Base-by-base conservation (phyloP, 2,797 vertebrate species). In the Rhyacichthys aspro region DNA sequence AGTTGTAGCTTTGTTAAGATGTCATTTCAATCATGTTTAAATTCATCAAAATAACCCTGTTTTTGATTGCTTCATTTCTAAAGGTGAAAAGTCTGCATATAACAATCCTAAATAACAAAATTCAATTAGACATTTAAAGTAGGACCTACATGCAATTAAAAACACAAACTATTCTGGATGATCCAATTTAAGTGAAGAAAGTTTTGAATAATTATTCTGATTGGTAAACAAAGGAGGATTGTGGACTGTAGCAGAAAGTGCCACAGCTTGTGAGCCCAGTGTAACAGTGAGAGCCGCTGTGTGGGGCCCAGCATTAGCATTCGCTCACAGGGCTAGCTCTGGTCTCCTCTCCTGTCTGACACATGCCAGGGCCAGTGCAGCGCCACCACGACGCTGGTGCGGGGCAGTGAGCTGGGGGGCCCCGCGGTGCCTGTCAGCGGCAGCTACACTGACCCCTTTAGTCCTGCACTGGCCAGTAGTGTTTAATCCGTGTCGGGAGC, bases 401-500 rank as follows among this genome's bases (percentile, higher is more conserved):
- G 7, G 80, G 74, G 82, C 84, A 78, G 84, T 88, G 78, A 59
- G 82, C 23, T 28, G 32, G 4, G 77, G 87, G 84, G 82, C 82
- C 86, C 88, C n/a, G 63, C 85, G 88, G 87, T 90, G 91, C 85
- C 89, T 92, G 91, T 92, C 92, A 92, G 88, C 74, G 79, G 79
- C 78, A 88, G 90, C 88, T 82, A 84, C 81, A 62, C 82, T 89
- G 90, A 91, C 90, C 91, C 85, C 54, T 48, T 28, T 91, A 93
- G 89, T 90, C 83, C 89, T 32, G 90, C 88, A 86, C 92, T 89
- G 93, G 93, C 90, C 90, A 92, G 90, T 88, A 91, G 92, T 95
- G 93, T 94, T 93, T 96, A 96, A 96, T 96, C 95, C 94, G 91
- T 92, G 94, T 94, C 88, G 94, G 94, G 91, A 94, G 93, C 93